A percentile compares a stretch with the other conserved stretches of the same genome.
These are phyloP conservation scores for Lineus longissimus DNA, from an alignment of 1,140 invertebrate genomes.

Conservation along the genomic window DNA sequence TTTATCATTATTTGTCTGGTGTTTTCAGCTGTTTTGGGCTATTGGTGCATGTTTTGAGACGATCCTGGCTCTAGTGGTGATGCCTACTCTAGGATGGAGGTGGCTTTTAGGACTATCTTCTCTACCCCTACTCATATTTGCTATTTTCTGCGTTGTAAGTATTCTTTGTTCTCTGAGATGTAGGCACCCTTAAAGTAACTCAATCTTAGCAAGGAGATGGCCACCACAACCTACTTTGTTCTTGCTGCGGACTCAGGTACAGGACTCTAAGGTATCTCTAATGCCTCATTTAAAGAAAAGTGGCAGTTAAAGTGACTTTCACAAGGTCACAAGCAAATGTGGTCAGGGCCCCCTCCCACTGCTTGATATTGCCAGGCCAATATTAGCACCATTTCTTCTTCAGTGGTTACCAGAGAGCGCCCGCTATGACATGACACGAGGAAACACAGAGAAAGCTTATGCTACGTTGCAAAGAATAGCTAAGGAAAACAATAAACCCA, in stretches of 20 bases:
- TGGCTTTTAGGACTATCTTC: conserved; percentile 86
- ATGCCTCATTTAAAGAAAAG: no score
- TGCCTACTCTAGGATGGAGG: conserved; percentile 87
- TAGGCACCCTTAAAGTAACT: no score
- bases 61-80: conserved; percentile 81
- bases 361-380: no score
- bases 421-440: conserved; percentile 78
- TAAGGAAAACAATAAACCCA: conserved; percentile 80
- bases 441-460: conserved; percentile 79
- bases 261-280: not conserved
- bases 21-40: conserved; percentile 85
- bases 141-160: conserved; percentile 55
- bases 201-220: not conserved
- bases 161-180: not conserved
- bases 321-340: no score
- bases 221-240: not conserved
- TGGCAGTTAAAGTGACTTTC: no score
- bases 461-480: conserved; percentile 80
- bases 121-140: conserved; percentile 78
- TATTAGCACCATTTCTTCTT: no score
- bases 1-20: no score
- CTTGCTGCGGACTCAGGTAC: not conserved
- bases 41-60: conserved; percentile 90
- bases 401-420: conserved; percentile 93
- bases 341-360: no score